These are phyloP conservation scores for Caradrina clavipalpis DNA, from an alignment of 2,888 invertebrate species.

Conservation along the genomic window DNA sequence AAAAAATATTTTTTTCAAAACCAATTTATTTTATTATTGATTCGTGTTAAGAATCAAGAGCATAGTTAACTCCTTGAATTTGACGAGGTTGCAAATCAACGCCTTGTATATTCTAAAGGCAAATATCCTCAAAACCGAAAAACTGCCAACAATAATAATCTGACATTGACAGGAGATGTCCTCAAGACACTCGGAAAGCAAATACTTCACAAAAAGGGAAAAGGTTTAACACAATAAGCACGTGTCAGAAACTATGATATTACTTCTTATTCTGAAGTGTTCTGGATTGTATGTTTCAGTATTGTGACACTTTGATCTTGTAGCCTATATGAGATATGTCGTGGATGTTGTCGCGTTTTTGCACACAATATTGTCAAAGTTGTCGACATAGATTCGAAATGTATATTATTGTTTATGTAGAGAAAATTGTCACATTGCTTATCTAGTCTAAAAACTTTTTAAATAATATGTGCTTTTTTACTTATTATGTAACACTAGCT, in stretches of 20 bases:
- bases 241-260: constrained; percentile 39
- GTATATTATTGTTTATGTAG: no score
- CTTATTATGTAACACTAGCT: no score
- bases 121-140: constrained; percentile 28
- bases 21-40: no score
- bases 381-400: no score
- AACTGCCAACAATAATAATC: constrained; percentile 19
- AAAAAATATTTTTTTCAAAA: no score
- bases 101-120: not conserved
- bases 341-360: not conserved
- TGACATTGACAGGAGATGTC: constrained; percentile 21
- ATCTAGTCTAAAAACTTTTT: not conserved
- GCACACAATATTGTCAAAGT: not conserved
- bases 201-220: constrained; percentile 37
- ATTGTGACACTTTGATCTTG: constrained; percentile 17
- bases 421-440: not conserved
- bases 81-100: no score
- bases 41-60: no score
- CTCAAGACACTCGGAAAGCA: constrained; percentile 34
- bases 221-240: constrained; percentile 30
- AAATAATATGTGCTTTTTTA: no score
- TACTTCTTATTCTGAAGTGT: constrained; percentile 25
- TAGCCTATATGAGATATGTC: not conserved
- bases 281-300: constrained; percentile 5
- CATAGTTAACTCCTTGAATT: no score